Evolutionary conservation across 2,113 vertebrate genomes (phyloP).

Genomic region (Zeus faber): DNA sequence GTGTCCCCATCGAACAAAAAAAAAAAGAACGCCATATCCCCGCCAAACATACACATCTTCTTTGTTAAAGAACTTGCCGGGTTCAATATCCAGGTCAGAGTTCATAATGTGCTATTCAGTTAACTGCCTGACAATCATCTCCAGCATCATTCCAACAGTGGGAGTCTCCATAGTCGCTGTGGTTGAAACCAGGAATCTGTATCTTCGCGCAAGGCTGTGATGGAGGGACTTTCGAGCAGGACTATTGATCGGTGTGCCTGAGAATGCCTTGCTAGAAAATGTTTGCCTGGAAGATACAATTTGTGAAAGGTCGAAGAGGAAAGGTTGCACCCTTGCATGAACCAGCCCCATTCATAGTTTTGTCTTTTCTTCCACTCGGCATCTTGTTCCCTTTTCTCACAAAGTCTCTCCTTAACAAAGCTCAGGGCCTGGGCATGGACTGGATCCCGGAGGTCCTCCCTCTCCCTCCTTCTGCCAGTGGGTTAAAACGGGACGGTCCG

Average conservation of each 20-base stretch:
- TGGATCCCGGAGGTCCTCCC: conserved; percentile 29
- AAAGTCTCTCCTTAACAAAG: conserved; percentile 24
- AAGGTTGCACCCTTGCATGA: conserved; percentile 65
- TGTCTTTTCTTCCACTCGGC: conserved; percentile 48
- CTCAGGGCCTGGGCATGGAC: conserved; percentile 41
- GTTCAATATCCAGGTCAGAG: conserved; percentile 24
- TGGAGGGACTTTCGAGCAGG: conserved; percentile 22
- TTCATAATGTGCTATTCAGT: conserved; percentile 36
- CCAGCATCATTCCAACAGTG: conserved; percentile 28
- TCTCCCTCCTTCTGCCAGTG: conserved; percentile 2
- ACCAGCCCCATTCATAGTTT: conserved; percentile 38
- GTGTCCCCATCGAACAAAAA: conserved; percentile 47
- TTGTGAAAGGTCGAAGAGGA: conserved; percentile 11
- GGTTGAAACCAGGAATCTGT: conserved; percentile 21
- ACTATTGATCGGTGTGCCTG: conserved; percentile 27
- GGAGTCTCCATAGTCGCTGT: conserved; percentile 18
- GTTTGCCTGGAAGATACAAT: conserved; percentile 39
- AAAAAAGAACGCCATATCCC: conserved; percentile 40
- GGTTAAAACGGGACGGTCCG: conserved; percentile 18
- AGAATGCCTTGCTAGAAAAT: conserved; percentile 44
- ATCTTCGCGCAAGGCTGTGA: conserved; percentile 17
- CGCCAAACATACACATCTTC: conserved; percentile 52
- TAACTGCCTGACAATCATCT: conserved; percentile 56
- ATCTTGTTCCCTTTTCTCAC: conserved; percentile 57
- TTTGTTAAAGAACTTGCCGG: conserved; percentile 38